Percentiles rank a stretch among this genome's conserved stretches.
phyloP scores from a whole-genome alignment of 2,888 invertebrate genomes.

The Papilio elwesi region DNA sequence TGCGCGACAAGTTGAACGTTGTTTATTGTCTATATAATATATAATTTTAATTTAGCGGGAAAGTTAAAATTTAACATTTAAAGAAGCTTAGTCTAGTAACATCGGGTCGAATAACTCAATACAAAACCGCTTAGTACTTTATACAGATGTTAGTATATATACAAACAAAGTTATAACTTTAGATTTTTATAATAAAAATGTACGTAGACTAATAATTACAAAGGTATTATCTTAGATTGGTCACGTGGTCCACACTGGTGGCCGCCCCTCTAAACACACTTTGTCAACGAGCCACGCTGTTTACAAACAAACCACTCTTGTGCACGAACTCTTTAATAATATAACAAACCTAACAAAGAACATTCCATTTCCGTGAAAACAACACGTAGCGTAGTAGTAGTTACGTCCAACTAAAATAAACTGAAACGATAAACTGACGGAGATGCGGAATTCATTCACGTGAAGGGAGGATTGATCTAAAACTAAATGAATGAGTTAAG shows the following conservation, averaged over 20 bases:
- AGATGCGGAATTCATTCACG: neutral
- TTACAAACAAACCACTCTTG: constrained; percentile 66
- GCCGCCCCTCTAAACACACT: constrained; percentile 68
- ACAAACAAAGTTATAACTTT: neutral
- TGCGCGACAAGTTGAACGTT: constrained; percentile 33
- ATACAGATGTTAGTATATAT: neutral
- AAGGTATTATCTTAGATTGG: constrained; percentile 9
- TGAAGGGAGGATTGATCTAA: neutral
- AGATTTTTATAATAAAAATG: neutral
- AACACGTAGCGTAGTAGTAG: constrained; percentile 37
- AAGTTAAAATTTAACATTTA: too few species aligned
- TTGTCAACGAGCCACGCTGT: constrained; percentile 61
- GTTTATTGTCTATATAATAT: constrained; percentile 4
- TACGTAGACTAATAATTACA: neutral
- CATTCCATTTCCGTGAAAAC: constrained; percentile 52
- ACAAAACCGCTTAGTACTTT: neutral
- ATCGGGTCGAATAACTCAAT: neutral
- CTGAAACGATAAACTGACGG: constrained; percentile 11
- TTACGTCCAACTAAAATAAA: constrained; percentile 34
- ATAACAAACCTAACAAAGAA: constrained; percentile 49
- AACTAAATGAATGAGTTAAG: constrained; percentile 17
- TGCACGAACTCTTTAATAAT: constrained; percentile 55
- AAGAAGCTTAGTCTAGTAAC: neutral
- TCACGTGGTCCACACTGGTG: constrained; percentile 32
- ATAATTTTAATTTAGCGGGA: constrained; percentile 2